A percentile compares a stretch with the other conserved stretches of the same genome.
These are phyloP conservation scores for Disparrhopalites patrizii DNA, from an alignment of 2,888 invertebrate species.

Conservation along the genomic window DNA sequence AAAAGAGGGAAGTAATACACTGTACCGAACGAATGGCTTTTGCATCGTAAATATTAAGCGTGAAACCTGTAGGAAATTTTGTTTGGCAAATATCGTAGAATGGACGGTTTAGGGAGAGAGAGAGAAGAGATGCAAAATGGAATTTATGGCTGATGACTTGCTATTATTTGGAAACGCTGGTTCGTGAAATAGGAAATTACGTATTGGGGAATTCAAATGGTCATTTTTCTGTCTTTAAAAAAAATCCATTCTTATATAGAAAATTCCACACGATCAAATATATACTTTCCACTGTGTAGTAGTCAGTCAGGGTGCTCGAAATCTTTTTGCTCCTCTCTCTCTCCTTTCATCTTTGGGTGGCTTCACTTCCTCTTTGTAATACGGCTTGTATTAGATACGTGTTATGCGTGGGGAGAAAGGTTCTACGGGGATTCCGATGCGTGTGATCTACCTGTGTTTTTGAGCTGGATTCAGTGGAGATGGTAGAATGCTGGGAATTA, in stretches of 20 bases:
- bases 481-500: background rate
- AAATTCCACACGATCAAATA: background rate
- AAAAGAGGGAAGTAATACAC: too few relatives aligned
- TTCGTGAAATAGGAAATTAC: conserved; percentile 3
- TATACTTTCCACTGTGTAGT: conserved; percentile 1
- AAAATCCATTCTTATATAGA: background rate
- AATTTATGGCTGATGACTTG: conserved; percentile 7
- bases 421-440: too few relatives aligned
- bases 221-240: conserved; percentile 1
- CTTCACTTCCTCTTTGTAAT: too few relatives aligned
- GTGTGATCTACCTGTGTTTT: too few relatives aligned
- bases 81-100: background rate
- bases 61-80: too few relatives aligned
- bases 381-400: too few relatives aligned
- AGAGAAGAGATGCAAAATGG: conserved; percentile 8
- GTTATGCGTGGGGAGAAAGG: background rate
- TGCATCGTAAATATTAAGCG: too few relatives aligned
- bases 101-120: too few relatives aligned
- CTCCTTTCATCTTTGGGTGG: background rate
- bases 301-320: background rate
- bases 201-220: conserved; percentile 8
- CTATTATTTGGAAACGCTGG: conserved; percentile 6
- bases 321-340: background rate
- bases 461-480: too few relatives aligned
- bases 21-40: too few relatives aligned